Evolutionary conservation across 2,113 vertebrate species (phyloP).

Genomic region (Rhynchopsitta pachyrhyncha): DNA sequence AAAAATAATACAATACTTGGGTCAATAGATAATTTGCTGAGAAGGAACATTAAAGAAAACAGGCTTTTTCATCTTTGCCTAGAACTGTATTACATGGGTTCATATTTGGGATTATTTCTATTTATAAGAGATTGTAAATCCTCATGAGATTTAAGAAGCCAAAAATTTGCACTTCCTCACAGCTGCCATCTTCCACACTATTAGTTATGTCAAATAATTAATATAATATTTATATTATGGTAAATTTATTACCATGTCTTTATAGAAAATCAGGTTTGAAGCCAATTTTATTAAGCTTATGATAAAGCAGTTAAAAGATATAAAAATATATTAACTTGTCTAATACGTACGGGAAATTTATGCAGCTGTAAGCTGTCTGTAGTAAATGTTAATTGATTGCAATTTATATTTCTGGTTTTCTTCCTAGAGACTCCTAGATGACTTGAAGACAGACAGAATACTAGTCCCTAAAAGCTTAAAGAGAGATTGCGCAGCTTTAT

Average conservation of each 20-base stretch:
- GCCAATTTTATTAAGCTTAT: background rate
- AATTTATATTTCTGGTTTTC: constrained; percentile 60
- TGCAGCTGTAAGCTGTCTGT: constrained; percentile 27
- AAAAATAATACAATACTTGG: background rate
- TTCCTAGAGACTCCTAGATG: constrained; percentile 8
- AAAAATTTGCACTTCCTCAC: accelerated
- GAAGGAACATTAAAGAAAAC: accelerated
- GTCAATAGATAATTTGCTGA: background rate
- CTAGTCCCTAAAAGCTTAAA: background rate
- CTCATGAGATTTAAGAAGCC: background rate
- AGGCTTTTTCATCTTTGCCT: background rate
- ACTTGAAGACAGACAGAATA: background rate
- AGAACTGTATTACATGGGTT: accelerated
- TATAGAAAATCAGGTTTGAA: background rate
- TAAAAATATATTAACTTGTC: constrained; percentile 36
- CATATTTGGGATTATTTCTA: background rate
- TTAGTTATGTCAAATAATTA: background rate
- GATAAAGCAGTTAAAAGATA: background rate
- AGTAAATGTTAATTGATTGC: constrained; percentile 58
- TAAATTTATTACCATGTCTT: background rate
- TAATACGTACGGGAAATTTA: constrained; percentile 28
- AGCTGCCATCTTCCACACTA: accelerated
- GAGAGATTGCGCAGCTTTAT: background rate
- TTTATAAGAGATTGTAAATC: background rate
- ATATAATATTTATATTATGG: background rate